phyloP scores from a whole-genome alignment of 37 sponge, comb jelly and placozoan genomes.

The Amphimedon queenslandica region DNA sequence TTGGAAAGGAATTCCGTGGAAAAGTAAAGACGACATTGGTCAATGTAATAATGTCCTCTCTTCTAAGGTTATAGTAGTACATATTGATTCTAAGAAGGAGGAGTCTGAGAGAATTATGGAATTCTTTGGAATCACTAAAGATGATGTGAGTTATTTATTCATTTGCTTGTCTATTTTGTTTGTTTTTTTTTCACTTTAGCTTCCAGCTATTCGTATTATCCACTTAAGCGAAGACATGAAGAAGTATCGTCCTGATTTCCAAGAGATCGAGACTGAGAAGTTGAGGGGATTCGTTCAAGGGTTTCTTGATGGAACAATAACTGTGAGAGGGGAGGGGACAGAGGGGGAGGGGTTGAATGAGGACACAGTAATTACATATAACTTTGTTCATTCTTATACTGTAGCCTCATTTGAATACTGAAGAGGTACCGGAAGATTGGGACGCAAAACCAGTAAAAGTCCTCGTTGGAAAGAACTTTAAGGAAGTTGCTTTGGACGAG shows the following conservation, averaged over 20 bases:
- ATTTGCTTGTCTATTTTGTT: not conserved
- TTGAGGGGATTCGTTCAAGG: conserved; percentile 47
- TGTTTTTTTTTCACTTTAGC: not conserved
- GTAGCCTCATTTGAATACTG: conserved; percentile 81
- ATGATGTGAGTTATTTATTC: conserved; percentile 14
- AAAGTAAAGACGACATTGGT: conserved; percentile 27
- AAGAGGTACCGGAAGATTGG: conserved; percentile 97
- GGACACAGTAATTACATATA: not conserved
- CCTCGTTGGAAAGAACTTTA: conserved; percentile 95
- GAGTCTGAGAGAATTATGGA: conserved; percentile 67
- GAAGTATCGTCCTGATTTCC: conserved; percentile 76
- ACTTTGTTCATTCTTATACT: no score
- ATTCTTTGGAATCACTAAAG: conserved; percentile 76
- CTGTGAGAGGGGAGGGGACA: conserved; percentile 18
- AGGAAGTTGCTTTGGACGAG: conserved; percentile 65
- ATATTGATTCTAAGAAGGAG: conserved; percentile 74
- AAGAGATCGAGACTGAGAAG: conserved; percentile 63
- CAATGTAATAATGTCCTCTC: not conserved
- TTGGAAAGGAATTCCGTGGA: conserved; percentile 66
- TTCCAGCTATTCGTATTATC: conserved; percentile 65
- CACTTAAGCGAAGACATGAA: conserved; percentile 82
- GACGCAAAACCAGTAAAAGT: conserved; percentile 90
- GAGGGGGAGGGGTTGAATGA: not conserved
- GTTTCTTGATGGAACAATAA: conserved; percentile 80
- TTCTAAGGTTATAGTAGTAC: conserved; percentile 70